phyloP scores from a whole-genome alignment of 2,888 invertebrate species.

The Cheilosia variabilis region DNA sequence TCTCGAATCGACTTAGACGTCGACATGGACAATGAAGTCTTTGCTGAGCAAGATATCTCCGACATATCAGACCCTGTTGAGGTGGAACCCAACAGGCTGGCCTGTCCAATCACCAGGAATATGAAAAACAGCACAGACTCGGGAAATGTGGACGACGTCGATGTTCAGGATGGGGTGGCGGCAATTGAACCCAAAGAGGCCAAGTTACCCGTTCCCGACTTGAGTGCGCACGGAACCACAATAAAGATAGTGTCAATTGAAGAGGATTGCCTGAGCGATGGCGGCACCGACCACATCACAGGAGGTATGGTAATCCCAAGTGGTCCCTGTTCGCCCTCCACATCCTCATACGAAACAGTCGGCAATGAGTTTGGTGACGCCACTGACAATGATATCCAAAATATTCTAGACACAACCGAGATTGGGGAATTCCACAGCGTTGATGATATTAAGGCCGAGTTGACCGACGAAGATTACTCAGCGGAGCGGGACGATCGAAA shows the following conservation, averaged over 20 bases:
- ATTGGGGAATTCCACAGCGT: slow-evolving; percentile 83
- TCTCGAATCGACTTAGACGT: slow-evolving; percentile 84
- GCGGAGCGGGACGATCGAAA: slow-evolving; percentile 4
- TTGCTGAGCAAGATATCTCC: slow-evolving; percentile 85
- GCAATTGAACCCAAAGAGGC: slow-evolving; percentile 57
- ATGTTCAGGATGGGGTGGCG: slow-evolving; percentile 80
- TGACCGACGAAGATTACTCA: slow-evolving; percentile 77
- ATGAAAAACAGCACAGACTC: slow-evolving; percentile 83
- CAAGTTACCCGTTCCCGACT: neutral
- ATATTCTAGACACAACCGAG: slow-evolving; percentile 67
- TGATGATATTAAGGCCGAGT: slow-evolving; percentile 84
- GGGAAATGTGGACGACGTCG: slow-evolving; percentile 83
- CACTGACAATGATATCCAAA: slow-evolving; percentile 72
- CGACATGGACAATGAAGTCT: slow-evolving; percentile 85
- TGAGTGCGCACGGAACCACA: slow-evolving; percentile 5
- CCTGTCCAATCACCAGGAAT: slow-evolving; percentile 81
- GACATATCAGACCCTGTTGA: slow-evolving; percentile 85
- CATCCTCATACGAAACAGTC: slow-evolving; percentile 83
- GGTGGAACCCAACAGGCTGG: slow-evolving; percentile 80
- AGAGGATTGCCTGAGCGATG: slow-evolving; percentile 69
- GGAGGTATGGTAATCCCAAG: slow-evolving; percentile 76
- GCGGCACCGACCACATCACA: slow-evolving; percentile 63
- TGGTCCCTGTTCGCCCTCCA: slow-evolving; percentile 80
- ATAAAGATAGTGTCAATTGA: slow-evolving; percentile 67
- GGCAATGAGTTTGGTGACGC: slow-evolving; percentile 83